These are phyloP conservation scores for Heteropelma amictum DNA, from an alignment of 2,888 invertebrate genomes.

Conservation along the genomic window DNA sequence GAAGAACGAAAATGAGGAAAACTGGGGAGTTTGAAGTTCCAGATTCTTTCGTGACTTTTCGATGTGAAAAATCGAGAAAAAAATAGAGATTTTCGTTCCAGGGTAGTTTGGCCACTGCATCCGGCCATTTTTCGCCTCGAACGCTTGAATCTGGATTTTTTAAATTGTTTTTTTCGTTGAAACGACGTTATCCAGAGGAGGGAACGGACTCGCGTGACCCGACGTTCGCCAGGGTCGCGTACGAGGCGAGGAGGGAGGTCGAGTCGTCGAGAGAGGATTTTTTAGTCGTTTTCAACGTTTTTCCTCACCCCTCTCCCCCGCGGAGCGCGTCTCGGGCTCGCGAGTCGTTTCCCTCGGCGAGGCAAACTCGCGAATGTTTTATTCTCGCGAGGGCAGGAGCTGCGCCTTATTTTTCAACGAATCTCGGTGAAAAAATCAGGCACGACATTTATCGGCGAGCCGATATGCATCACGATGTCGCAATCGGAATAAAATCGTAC, in stretches of 20 bases:
- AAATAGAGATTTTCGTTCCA: not conserved
- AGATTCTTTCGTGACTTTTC: no score
- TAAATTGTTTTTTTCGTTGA: no score
- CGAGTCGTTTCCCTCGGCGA: not conserved
- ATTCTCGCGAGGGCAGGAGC: no score
- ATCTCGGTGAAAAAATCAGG: not conserved
- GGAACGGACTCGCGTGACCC: not conserved
- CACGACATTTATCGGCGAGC: slow-evolving; percentile 28
- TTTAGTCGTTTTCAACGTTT: not conserved
- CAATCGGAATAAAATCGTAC: not conserved
- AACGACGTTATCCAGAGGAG: not conserved
- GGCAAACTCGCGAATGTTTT: not conserved
- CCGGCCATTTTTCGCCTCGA: no score
- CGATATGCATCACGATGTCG: slow-evolving; percentile 13
- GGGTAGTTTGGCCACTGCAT: no score
- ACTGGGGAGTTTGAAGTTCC: no score
- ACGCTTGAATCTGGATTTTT: not conserved
- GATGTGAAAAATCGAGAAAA: no score
- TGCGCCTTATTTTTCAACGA: no score
- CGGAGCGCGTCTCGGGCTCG: not conserved
- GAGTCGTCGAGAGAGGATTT: not conserved
- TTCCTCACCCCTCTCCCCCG: no score
- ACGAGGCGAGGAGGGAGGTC: not conserved
- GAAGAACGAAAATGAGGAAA: no score
- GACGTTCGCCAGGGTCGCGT: not conserved